These are phyloP conservation scores for Drosophila chauvacae DNA, from an alignment of 1,140 invertebrate genomes.

Conservation along the genomic window DNA sequence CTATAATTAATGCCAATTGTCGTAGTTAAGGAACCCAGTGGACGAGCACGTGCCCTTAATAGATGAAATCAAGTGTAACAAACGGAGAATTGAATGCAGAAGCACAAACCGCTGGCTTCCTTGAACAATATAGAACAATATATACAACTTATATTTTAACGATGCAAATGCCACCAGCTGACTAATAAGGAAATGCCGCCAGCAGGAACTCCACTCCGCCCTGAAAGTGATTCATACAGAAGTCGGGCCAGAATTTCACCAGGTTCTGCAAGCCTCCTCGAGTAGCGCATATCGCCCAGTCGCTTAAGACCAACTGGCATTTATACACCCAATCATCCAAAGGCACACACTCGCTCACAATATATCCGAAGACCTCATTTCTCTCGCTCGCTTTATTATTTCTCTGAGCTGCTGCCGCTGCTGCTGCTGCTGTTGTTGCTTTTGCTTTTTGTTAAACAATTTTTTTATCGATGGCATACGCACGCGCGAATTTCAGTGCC, in stretches of 20 bases:
- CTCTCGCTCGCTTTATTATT: constrained; percentile 66
- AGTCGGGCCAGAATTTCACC: constrained; percentile 7
- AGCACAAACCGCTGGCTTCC: constrained; percentile 9
- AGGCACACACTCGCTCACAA: constrained; percentile 15
- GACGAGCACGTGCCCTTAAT: constrained; percentile 49
- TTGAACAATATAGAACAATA: neutral
- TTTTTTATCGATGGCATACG: constrained; percentile 82
- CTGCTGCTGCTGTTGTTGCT: constrained; percentile 39
- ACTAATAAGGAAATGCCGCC: constrained; percentile 18
- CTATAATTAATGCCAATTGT: constrained; percentile 51
- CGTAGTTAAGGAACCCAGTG: constrained; percentile 30
- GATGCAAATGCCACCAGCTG: constrained; percentile 1
- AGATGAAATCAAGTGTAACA: constrained; percentile 30
- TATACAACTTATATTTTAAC: neutral
- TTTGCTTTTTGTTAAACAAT: constrained; percentile 72
- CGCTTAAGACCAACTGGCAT: constrained; percentile 50
- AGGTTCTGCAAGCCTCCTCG: constrained; percentile 34
- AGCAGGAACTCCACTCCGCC: constrained; percentile 6
- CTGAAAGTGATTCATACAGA: constrained; percentile 37
- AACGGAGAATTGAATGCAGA: constrained; percentile 10
- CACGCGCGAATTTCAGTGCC: constrained; percentile 80
- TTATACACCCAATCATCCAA: constrained; percentile 32
- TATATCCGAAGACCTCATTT: constrained; percentile 71
- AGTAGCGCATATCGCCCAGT: constrained; percentile 62
- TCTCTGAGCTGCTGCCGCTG: constrained; percentile 40